Evolutionary conservation across 2,113 vertebrate genomes (phyloP), one percentile per base, ranked within the genome.

Genomic region (Archilochus colubris): DNA sequence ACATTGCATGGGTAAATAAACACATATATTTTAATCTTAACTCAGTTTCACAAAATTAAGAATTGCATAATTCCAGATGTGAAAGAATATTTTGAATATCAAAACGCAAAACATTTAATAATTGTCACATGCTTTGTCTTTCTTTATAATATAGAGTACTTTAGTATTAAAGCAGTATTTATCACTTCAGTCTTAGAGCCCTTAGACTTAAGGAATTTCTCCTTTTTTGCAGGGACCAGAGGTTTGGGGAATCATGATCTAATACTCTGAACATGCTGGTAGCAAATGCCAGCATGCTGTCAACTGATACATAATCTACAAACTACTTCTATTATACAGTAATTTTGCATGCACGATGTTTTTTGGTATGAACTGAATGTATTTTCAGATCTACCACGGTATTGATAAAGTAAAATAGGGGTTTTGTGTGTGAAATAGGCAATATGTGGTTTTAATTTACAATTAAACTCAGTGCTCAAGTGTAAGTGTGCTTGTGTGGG

Each of bases 371-470:
- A 86, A 88, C 24, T 54, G 36, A 79, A 62, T 17, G 14, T 62
- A 62, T 77, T 89, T 82, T 74, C 75, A 91, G 31, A 67, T 73
- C 51, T 63, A 44, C 23, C 51, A 53, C 7, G 18, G 7, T 48
- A 78, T 1, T 59, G 82, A 96, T 61, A 91, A 87, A 57, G 27
- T 58, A 25, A 58, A 82, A 33, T 6, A 57, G 33, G 1, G 0
- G 0, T 54, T 78, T 63, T 62, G 61, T 57, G 1, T 19, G 50
- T 86, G 53, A 83, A 88, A 80, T 30, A 91, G 10, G 43, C 82
- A 93, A 5, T 90, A 68, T 46, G n/a, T 95, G 94, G 24, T 94
- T 94, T 83, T 76, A 80, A 94, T 93, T 95, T 94, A 86, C 54
- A 81, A 31, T 54, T 30, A 79, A 93, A 93, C 61, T 88, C 89